phyloP scores from a whole-genome alignment of 1,140 invertebrate genomes.

The Temnothorax longispinosus region DNA sequence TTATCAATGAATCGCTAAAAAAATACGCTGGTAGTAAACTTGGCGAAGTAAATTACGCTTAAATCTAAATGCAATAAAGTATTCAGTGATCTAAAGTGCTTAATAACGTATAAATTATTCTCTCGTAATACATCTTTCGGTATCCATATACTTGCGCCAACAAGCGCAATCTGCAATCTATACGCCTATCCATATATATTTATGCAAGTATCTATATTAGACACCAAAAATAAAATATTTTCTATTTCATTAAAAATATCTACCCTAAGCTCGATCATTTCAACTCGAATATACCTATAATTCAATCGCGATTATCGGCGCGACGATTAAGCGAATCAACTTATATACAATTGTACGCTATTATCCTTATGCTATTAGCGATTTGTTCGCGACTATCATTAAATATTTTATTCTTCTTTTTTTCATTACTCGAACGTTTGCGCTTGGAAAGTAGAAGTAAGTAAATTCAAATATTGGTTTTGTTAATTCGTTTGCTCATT shows the following conservation, averaged over 20 bases:
- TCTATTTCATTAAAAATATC: not conserved
- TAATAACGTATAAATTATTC: not conserved
- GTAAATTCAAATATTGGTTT: not conserved
- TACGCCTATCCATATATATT: not conserved
- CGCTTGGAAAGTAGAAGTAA: not conserved
- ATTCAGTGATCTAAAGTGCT: not conserved
- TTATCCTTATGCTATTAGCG: not conserved
- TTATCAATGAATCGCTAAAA: slow-evolving; percentile 30
- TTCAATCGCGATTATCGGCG: not conserved
- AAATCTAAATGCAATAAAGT: not conserved
- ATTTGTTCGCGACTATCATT: not conserved
- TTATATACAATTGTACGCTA: not conserved
- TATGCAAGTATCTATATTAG: not conserved
- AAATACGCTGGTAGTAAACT: not conserved
- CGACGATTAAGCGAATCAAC: slow-evolving; percentile 44
- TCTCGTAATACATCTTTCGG: not conserved
- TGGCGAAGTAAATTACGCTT: not conserved
- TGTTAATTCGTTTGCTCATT: not conserved
- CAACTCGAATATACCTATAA: not conserved
- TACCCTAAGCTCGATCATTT: not conserved
- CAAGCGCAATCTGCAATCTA: too few species aligned
- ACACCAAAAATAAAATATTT: not conserved
- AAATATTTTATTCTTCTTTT: not conserved
- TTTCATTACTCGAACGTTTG: not conserved
- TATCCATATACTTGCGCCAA: not conserved